phyloP scores from a whole-genome alignment of 2,797 vertebrate species.

The Manis javanica region DNA sequence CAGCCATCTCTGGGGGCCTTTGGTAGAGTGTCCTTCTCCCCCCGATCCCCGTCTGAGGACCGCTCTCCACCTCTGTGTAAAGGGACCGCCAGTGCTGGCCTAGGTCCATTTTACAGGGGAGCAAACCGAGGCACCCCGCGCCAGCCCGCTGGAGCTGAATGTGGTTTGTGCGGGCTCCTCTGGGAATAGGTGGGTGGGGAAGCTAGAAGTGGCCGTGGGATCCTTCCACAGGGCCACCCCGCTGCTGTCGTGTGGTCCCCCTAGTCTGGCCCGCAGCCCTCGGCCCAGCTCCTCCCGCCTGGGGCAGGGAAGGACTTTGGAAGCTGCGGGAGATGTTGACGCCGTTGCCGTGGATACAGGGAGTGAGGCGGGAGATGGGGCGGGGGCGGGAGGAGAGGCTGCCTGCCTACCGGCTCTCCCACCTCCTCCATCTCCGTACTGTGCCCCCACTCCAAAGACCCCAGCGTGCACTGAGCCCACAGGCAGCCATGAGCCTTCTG shows the following conservation, averaged over 20 bases:
- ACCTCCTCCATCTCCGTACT: not conserved
- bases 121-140: not conserved
- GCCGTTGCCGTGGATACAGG: slow-evolving; percentile 68
- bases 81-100: not conserved
- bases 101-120: not conserved
- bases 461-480: not conserved
- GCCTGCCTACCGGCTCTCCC: slow-evolving; percentile 10
- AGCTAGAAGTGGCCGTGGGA: not conserved
- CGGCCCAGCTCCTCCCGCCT: not conserved
- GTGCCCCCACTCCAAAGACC: not conserved
- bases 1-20: not conserved
- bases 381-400: slow-evolving; percentile 69
- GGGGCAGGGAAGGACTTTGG: slow-evolving; percentile 65
- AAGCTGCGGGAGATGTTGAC: slow-evolving; percentile 75
- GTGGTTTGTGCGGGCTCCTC: not conserved
- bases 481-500: not conserved
- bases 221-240: not conserved
- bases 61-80: not conserved
- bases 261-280: not conserved
- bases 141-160: not conserved
- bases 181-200: not conserved
- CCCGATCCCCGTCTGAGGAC: not conserved
- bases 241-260: too few species aligned
- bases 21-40: not conserved
- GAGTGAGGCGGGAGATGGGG: slow-evolving; percentile 34